Evolutionary conservation across 2,888 invertebrate genomes (phyloP).

Genomic region (Ochlodes sylvanus): DNA sequence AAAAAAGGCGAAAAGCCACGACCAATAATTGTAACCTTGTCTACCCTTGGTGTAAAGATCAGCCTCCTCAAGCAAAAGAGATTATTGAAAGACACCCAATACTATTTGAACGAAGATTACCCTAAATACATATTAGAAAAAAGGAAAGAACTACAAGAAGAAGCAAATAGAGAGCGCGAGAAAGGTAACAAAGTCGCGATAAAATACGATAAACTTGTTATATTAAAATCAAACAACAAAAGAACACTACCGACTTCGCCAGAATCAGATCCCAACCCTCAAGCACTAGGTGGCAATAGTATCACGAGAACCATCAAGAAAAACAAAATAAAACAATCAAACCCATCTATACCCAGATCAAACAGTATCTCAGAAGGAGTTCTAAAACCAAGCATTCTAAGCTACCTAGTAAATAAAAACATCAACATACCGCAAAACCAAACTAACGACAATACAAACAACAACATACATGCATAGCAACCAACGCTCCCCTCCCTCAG

Average conservation of each 20-base stretch:
- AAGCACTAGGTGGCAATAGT: not conserved
- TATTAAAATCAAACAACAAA: constrained; percentile 35
- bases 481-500: no score
- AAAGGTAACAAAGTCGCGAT: constrained; percentile 42
- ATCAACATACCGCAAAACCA: no score
- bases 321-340: constrained; percentile 36
- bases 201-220: constrained; percentile 44
- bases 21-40: constrained; percentile 31
- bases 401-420: no score
- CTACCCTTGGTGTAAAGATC: constrained; percentile 41
- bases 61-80: constrained; percentile 38
- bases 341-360: constrained; percentile 28
- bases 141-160: constrained; percentile 41
- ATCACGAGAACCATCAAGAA: constrained; percentile 42
- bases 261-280: constrained; percentile 21
- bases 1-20: constrained; percentile 27
- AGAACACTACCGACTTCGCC: constrained; percentile 39
- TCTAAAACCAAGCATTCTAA: constrained; percentile 43
- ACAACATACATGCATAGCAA: no score
- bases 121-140: constrained; percentile 41
- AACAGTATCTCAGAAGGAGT: constrained; percentile 42
- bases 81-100: constrained; percentile 37
- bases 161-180: constrained; percentile 39
- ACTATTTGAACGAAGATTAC: constrained; percentile 42
- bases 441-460: no score